These are phyloP conservation scores for Blennius ocellaris DNA, from an alignment of 2,113 vertebrate species.

Conservation along the genomic window DNA sequence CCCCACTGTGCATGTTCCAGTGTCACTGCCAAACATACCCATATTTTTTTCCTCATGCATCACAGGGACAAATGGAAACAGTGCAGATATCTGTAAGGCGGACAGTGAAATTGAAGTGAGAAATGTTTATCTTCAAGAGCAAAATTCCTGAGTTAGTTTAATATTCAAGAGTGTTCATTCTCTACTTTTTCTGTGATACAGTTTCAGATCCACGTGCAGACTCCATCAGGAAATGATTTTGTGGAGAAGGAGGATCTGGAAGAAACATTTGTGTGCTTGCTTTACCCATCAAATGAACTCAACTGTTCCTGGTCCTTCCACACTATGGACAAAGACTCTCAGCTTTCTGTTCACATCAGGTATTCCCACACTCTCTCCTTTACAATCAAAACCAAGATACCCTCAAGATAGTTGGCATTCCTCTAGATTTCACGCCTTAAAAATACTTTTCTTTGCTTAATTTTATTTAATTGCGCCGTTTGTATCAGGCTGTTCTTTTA, in stretches of 20 bases:
- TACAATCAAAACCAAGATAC: neutral
- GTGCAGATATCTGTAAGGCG: neutral
- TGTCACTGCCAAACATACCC: neutral
- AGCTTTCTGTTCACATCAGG: constrained; percentile 46
- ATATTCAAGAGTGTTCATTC: neutral
- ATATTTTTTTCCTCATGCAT: neutral
- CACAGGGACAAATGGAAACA: neutral
- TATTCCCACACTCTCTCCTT: constrained; percentile 2
- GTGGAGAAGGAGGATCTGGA: accelerated
- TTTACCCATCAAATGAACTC: constrained; percentile 41
- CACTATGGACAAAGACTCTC: neutral
- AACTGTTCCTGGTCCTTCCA: constrained; percentile 69
- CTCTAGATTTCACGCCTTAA: neutral
- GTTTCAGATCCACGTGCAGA: accelerated
- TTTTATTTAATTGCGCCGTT: too few relatives aligned
- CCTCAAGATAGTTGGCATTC: too few relatives aligned
- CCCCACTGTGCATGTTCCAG: neutral
- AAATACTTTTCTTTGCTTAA: too few relatives aligned
- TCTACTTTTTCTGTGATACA: neutral
- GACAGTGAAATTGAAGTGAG: accelerated
- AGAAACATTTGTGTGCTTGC: constrained; percentile 21
- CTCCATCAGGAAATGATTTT: accelerated
- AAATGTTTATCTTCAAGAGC: neutral
- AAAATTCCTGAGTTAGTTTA: neutral
- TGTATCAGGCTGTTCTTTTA: too few relatives aligned